Conservation (phyloP, 2,888 invertebrate genomes). For the Acrocera orbiculus region DNA sequence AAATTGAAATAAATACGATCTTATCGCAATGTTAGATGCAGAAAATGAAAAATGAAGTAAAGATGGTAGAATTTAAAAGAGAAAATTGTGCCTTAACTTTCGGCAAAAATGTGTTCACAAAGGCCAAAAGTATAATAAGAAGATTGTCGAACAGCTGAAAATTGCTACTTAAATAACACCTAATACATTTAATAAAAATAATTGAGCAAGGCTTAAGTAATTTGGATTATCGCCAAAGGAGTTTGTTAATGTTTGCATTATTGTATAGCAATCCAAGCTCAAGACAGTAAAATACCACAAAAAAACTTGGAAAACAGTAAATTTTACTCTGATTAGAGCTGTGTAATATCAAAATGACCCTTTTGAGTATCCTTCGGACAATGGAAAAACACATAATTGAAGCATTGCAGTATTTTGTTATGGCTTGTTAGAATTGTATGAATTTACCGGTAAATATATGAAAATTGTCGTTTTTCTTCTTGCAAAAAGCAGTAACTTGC, state of each 20-base stretch:
- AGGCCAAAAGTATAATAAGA: slow-evolving; percentile 75
- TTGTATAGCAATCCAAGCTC: slow-evolving; percentile 72
- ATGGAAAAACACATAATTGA: slow-evolving; percentile 80
- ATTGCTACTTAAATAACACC: slow-evolving; percentile 60
- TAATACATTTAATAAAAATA: slow-evolving; percentile 88
- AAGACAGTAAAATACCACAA: slow-evolving; percentile 77
- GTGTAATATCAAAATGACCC: slow-evolving; percentile 74
- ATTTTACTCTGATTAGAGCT: slow-evolving; percentile 76
- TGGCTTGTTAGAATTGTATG: slow-evolving; percentile 14
- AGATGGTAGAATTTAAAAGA: slow-evolving; percentile 68
- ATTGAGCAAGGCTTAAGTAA: slow-evolving; percentile 85
- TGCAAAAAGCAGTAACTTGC: too few species aligned
- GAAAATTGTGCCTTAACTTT: slow-evolving; percentile 81
- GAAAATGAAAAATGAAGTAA: slow-evolving; percentile 84
- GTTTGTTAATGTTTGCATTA: slow-evolving; percentile 72
- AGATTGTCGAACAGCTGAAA: slow-evolving; percentile 77
- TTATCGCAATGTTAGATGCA: slow-evolving; percentile 72
- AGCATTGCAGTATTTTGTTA: slow-evolving; percentile 37
- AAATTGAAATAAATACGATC: slow-evolving; percentile 76
- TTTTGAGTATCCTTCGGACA: slow-evolving; percentile 81
- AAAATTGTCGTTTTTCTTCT: too few species aligned
- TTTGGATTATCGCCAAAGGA: slow-evolving; percentile 88
- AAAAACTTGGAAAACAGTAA: slow-evolving; percentile 84
- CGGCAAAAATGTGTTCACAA: slow-evolving; percentile 73
- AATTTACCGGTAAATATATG: too few species aligned